Evolutionary conservation across 2,113 vertebrate species (phyloP).

Genomic region (Proteles cristata): DNA sequence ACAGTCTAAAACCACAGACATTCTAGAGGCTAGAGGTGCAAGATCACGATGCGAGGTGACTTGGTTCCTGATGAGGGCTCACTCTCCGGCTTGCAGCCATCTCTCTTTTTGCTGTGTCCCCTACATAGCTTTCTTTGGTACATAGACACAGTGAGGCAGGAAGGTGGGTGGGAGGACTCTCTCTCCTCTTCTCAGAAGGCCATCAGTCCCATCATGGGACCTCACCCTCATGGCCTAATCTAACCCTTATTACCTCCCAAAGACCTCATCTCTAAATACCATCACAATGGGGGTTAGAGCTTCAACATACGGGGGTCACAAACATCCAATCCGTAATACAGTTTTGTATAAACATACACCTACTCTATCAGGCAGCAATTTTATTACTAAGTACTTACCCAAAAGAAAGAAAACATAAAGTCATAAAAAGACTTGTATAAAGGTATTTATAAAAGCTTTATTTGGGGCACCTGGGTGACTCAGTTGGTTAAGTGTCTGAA

Average conservation of each 20-base stretch:
- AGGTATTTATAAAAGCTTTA: background rate
- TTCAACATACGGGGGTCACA: background rate
- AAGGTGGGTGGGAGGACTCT: background rate
- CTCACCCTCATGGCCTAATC: background rate
- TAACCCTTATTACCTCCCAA: background rate
- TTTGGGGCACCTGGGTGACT: no score
- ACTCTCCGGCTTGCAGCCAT: background rate
- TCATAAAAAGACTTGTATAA: background rate
- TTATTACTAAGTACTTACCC: background rate
- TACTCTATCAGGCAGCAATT: background rate
- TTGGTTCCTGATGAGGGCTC: background rate
- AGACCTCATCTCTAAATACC: background rate
- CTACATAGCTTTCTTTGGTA: accelerated
- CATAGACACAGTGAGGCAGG: background rate
- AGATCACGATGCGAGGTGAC: background rate
- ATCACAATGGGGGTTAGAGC: background rate
- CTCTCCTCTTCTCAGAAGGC: background rate
- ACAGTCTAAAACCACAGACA: background rate
- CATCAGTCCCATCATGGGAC: background rate
- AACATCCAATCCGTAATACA: background rate
- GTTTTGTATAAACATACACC: background rate
- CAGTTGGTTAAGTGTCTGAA: no score
- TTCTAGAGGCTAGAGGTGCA: background rate
- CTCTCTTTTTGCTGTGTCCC: background rate
- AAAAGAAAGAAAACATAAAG: background rate